Evolutionary conservation across 2,797 vertebrate genomes (phyloP).

Genomic region (Leuciscus waleckii): DNA sequence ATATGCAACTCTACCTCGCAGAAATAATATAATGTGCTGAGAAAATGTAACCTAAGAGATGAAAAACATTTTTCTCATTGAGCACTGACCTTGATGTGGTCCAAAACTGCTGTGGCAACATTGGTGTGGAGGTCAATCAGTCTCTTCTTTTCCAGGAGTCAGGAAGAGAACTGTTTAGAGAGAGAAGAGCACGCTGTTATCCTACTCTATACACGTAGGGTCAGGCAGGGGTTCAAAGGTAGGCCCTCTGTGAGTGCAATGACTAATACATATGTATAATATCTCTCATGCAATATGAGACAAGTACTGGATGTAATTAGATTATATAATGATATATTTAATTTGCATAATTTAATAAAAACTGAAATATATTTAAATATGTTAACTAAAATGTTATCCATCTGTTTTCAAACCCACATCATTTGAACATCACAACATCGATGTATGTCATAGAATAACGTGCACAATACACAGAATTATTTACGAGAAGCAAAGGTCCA

Average conservation of each 20-base stretch:
- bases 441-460: not conserved
- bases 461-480: not conserved
- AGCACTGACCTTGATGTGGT: constrained; percentile 93
- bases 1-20: constrained; percentile 12
- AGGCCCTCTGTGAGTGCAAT: constrained; percentile 4
- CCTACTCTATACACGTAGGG: not conserved
- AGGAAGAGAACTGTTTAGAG: constrained; percentile 88
- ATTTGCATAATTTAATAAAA: not conserved
- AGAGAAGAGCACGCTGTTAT: constrained; percentile 58
- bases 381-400: not conserved
- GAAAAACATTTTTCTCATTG: constrained; percentile 46
- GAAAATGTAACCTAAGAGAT: constrained; percentile 48
- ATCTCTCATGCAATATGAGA: constrained; percentile 9
- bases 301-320: constrained; percentile 5
- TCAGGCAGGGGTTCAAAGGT: constrained; percentile 16
- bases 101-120: constrained; percentile 94
- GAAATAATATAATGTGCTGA: constrained; percentile 44
- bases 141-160: constrained; percentile 98
- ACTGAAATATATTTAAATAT: not conserved
- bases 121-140: constrained; percentile 98
- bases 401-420: not conserved
- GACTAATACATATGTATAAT: constrained; percentile 18
- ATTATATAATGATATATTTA: constrained; percentile 6
- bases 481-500: not conserved
- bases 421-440: not conserved